Evolutionary conservation across 2,888 invertebrate genomes (phyloP).

Genomic region (Amiota communis): DNA sequence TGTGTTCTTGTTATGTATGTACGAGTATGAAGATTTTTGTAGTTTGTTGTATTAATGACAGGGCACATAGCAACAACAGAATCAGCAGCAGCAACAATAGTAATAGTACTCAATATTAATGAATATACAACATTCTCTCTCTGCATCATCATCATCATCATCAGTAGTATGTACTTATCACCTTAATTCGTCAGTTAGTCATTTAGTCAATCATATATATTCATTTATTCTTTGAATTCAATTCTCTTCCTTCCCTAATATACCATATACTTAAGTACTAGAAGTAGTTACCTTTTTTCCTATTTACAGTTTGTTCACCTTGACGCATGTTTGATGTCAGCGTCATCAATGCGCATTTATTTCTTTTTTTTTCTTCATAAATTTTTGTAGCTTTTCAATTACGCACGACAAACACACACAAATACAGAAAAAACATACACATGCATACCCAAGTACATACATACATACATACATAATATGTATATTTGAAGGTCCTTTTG

Average conservation of each 20-base stretch:
- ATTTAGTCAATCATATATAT: background rate
- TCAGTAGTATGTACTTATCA: no score
- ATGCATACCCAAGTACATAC: no score
- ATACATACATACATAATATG: no score
- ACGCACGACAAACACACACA: background rate
- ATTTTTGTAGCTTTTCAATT: background rate
- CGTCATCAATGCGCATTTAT: background rate
- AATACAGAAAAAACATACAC: background rate
- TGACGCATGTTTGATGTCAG: slow-evolving; percentile 48
- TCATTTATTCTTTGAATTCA: background rate
- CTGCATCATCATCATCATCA: no score
- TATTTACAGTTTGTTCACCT: slow-evolving; percentile 63
- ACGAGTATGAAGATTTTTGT: background rate
- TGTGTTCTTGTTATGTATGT: slow-evolving; percentile 39
- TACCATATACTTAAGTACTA: background rate
- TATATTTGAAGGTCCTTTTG: slow-evolving; percentile 8
- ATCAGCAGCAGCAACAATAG: no score
- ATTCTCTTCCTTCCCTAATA: background rate
- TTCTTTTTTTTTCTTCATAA: background rate
- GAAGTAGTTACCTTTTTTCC: background rate
- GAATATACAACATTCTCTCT: no score
- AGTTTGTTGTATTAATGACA: slow-evolving; percentile 5
- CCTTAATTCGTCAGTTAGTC: no score
- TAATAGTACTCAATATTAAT: no score
- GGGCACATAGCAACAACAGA: no score